Conservation (phyloP, 2,797 vertebrate genomes). For the Ciconia nigra region DNA sequence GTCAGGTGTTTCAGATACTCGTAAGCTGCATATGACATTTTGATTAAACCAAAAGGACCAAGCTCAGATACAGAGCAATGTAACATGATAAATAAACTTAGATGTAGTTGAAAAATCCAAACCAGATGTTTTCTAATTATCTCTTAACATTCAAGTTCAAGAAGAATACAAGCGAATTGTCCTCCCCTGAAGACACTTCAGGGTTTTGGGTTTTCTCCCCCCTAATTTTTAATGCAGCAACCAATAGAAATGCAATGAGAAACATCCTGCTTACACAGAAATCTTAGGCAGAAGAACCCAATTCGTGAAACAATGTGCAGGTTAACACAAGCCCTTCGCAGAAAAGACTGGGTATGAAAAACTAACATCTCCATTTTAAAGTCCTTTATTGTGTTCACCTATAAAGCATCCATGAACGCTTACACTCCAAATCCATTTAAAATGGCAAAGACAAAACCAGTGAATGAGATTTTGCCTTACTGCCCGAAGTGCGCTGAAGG, state of each 20-base stretch:
- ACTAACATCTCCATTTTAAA: background rate
- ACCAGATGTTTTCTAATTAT: background rate
- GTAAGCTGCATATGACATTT: background rate
- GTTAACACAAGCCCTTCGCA: background rate
- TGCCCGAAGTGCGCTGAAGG: background rate
- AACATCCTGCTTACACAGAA: background rate
- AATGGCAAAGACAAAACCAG: background rate
- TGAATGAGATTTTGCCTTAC: rapidly evolving
- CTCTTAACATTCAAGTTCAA: background rate
- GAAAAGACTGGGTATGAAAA: background rate
- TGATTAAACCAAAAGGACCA: background rate
- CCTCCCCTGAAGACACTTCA: background rate
- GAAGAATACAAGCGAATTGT: background rate
- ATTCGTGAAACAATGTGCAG: no score
- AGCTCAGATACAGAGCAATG: rapidly evolving
- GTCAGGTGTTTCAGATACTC: background rate
- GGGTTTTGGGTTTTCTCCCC: rapidly evolving
- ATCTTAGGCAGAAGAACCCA: background rate
- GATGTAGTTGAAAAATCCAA: background rate
- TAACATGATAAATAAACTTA: background rate
- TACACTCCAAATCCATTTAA: background rate
- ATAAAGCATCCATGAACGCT: background rate
- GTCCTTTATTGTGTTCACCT: background rate
- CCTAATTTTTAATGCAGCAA: background rate
- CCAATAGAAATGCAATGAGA: background rate